Conservation (phyloP, 2,888 invertebrate species). For the Panorpa germanica region DNA sequence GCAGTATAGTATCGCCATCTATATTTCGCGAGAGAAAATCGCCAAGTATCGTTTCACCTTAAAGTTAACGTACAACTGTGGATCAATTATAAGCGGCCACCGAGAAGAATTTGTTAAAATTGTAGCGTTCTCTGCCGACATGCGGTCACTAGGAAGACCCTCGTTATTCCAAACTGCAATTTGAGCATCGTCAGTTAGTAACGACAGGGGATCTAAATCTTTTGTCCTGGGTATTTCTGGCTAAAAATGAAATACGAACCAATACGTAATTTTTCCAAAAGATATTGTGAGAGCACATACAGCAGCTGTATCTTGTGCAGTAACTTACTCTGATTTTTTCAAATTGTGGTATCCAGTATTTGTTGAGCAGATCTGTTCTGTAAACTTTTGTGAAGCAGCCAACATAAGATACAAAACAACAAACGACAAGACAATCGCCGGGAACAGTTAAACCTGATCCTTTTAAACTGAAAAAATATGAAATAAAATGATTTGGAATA, state of each 20-base stretch:
- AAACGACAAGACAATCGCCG: constrained; percentile 74
- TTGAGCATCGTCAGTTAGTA: constrained; percentile 82
- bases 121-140: constrained; percentile 90
- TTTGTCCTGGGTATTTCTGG: constrained; percentile 63
- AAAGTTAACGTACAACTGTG: constrained; percentile 40
- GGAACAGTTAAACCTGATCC: constrained; percentile 60
- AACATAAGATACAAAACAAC: constrained; percentile 88
- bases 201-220: constrained; percentile 60
- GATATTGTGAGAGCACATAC: constrained; percentile 1
- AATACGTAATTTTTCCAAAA: neutral
- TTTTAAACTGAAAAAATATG: constrained; percentile 33
- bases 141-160: constrained; percentile 76
- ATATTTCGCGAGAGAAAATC: too few relatives aligned
- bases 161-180: constrained; percentile 92
- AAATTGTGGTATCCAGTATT: constrained; percentile 68
- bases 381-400: constrained; percentile 83
- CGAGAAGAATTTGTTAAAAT: constrained; percentile 76
- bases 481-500: too few relatives aligned
- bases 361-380: constrained; percentile 54
- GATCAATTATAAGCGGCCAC: constrained; percentile 93
- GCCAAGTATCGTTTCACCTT: too few relatives aligned
- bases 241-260: constrained; percentile 17
- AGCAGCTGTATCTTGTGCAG: neutral
- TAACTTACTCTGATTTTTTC: constrained; percentile 34
- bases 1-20: too few relatives aligned